A percentile compares a stretch with the other conserved stretches of the same genome.
Conservation (phyloP, 92 coral and sea anemone species). For the Siderastrea radians region DNA sequence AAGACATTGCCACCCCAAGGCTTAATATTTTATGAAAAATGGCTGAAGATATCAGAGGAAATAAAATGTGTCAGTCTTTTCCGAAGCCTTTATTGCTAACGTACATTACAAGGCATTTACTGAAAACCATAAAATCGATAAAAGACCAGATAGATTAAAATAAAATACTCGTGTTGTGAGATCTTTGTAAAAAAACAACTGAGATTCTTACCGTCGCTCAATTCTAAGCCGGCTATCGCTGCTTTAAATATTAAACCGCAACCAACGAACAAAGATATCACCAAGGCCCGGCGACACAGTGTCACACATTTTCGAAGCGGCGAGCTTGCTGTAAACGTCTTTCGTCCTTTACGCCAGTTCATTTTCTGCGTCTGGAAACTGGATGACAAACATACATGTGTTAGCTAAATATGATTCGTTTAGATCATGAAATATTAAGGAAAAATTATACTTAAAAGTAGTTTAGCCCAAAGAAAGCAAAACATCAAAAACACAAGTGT, state of each 20-base stretch:
- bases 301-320: conserved; percentile 72
- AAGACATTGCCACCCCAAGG: conserved; percentile 30
- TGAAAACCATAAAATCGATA: conserved; percentile 6
- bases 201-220: conserved; percentile 76
- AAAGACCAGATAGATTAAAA: neutral
- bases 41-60: conserved; percentile 36
- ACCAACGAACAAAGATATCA: conserved; percentile 80
- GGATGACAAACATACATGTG: conserved; percentile 36
- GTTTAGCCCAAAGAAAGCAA: conserved; percentile 31
- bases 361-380: conserved; percentile 53
- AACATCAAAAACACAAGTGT: conserved; percentile 4
- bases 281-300: conserved; percentile 76
- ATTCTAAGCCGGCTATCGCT: conserved; percentile 64
- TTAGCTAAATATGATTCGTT: conserved; percentile 38
- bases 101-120: neutral
- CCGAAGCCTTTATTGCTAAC: neutral
- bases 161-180: conserved; percentile 17
- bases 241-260: conserved; percentile 88
- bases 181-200: neutral
- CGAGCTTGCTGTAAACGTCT: conserved; percentile 57
- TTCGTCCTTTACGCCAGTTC: conserved; percentile 72
- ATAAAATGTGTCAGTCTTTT: conserved; percentile 3
- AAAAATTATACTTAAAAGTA: conserved; percentile 32
- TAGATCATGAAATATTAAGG: conserved; percentile 49
- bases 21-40: conserved; percentile 55